Evolutionary conservation across 2,888 invertebrate species (phyloP).

Genomic region (Xylota segnis): DNA sequence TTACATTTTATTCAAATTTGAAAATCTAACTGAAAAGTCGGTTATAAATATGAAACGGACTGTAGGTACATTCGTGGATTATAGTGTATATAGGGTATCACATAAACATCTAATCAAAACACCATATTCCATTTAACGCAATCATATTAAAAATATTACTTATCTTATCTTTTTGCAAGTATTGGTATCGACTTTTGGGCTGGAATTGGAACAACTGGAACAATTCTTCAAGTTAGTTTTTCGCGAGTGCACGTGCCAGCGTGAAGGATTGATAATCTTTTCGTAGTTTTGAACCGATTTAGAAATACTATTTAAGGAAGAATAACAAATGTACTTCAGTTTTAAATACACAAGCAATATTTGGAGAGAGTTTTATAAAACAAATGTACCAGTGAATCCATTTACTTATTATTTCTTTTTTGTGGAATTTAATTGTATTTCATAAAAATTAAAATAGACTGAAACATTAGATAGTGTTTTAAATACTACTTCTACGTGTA

Average conservation of each 20-base stretch:
- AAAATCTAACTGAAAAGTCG: too few relatives aligned
- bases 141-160: slow-evolving; percentile 31
- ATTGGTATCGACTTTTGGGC: slow-evolving; percentile 29
- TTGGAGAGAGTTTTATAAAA: background rate
- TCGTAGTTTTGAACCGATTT: slow-evolving; percentile 16
- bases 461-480: too few relatives aligned
- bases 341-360: slow-evolving; percentile 1
- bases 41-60: too few relatives aligned
- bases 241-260: slow-evolving; percentile 22
- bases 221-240: too few relatives aligned
- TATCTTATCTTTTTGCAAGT: slow-evolving; percentile 57
- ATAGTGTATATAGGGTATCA: slow-evolving; percentile 5
- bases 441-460: background rate
- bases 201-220: too few relatives aligned
- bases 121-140: background rate
- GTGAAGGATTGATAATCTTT: slow-evolving; percentile 25
- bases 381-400: background rate
- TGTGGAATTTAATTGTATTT: background rate
- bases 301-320: background rate
- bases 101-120: background rate
- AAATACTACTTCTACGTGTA: background rate
- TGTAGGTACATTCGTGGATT: too few relatives aligned
- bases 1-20: too few relatives aligned
- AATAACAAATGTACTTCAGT: slow-evolving; percentile 32
- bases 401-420: background rate